Evolutionary conservation across 2,797 vertebrate species (phyloP).

Genomic region (Hephaestus fuliginosus): DNA sequence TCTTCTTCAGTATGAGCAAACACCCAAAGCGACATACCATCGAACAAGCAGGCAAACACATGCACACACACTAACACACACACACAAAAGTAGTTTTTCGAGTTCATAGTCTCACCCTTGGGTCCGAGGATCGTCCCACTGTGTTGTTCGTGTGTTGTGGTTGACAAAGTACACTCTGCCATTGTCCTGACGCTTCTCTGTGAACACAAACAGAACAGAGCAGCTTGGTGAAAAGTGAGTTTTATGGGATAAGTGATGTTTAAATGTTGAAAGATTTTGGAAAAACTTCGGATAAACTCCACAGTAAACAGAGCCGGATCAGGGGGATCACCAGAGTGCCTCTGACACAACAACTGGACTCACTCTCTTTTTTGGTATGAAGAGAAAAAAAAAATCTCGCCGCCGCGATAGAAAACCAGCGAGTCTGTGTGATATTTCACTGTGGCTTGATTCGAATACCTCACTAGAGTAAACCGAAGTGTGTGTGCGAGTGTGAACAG

Average conservation of each 20-base stretch:
- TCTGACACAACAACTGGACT: neutral
- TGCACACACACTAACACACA: constrained; percentile 5
- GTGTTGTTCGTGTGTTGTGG: constrained; percentile 97
- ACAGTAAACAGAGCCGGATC: neutral
- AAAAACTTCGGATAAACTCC: neutral
- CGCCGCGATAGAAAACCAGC: constrained; percentile 65
- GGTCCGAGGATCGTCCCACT: constrained; percentile 98
- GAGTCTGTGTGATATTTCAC: constrained; percentile 80
- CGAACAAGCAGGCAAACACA: constrained; percentile 47
- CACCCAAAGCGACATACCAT: constrained; percentile 52
- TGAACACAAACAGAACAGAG: constrained; percentile 25
- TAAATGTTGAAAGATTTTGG: neutral
- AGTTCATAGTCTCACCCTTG: constrained; percentile 90
- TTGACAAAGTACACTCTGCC: constrained; percentile 98
- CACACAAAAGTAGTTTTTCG: neutral
- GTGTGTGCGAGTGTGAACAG: neutral
- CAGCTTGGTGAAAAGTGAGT: neutral
- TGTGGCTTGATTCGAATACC: constrained; percentile 56
- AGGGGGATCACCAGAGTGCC: constrained; percentile 13
- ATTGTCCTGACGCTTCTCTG: constrained; percentile 99
- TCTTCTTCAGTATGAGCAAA: constrained; percentile 35
- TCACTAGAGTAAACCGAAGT: constrained; percentile 47
- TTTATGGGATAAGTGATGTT: neutral
- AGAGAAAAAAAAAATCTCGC: constrained; percentile 56
- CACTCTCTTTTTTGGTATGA: neutral